Base-by-base conservation (phyloP, 2,797 vertebrate genomes). In the Spinus olivaceus region DNA sequence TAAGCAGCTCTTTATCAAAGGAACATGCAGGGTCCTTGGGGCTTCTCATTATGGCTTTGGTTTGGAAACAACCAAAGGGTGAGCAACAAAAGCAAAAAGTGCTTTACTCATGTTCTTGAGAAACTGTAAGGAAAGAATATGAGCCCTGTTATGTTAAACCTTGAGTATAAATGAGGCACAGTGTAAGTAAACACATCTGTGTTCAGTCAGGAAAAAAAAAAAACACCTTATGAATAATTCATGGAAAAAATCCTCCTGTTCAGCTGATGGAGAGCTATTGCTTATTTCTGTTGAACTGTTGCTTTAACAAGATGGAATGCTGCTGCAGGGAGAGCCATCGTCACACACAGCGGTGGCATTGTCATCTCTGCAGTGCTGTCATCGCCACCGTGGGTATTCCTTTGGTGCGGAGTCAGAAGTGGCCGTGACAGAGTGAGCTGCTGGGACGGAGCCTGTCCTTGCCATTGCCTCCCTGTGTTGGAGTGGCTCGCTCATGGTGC, bases 151-250 rank as follows among this genome's bases (percentile, higher is more conserved):
- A 33, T 50, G 93, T 97, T 95, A 96, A 97, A 96, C 95, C 95
- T 97, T 94, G 81, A 53, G 91, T 53, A 88, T 96, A 96, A 97
- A 97, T 96, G 92, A 98, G 94, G 96, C 92, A 47, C 71, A 81
- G 96, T 98, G 97, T 94, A 97, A 98, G 96, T 98, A 98, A 98
- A 97, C 96, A 97, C 97, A 98, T 97, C 97, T 98, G 97, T 94
- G 94, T 90, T 96, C 91, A 93, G 86, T 87, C 73, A 14, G 60
- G 74, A n/a, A 35, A 9, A 18, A 21, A 21, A 9, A 18, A 27
- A 42, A 82, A 25, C 72, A 63, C 61, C 33, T 83, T 81, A 85
- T 96, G 78, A 95, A 95, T 92, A 91, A 94, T 54, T 74, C 56
- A 94, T 92, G 88, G 51, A 0, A 47, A 94, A 94, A 96, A 73